phyloP scores from a whole-genome alignment of 1,140 invertebrate genomes.

The Tetramorium parvispinum region DNA sequence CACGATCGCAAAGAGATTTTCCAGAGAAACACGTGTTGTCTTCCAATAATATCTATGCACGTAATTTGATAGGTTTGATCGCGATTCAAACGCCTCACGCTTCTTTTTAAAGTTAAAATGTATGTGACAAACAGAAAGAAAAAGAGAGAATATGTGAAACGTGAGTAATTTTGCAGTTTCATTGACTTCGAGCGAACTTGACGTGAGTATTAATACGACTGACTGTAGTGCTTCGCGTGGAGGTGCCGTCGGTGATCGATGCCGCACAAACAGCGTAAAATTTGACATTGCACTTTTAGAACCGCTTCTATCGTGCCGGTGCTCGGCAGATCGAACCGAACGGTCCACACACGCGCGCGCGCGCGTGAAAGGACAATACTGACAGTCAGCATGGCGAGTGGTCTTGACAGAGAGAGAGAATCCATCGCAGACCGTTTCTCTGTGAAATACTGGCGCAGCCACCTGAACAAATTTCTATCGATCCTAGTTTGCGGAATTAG shows the following conservation, averaged over 20 bases:
- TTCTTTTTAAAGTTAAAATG: background rate
- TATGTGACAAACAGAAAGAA: background rate
- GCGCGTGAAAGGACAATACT: conserved; percentile 21
- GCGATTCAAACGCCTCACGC: too few species aligned
- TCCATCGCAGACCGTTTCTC: conserved; percentile 20
- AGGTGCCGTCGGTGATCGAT: conserved; percentile 40
- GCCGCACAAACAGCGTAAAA: background rate
- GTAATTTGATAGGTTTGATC: background rate
- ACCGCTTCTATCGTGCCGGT: conserved; percentile 27
- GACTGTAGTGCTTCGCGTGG: background rate
- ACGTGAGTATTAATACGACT: background rate
- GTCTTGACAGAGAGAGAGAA: conserved; percentile 34
- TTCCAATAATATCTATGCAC: background rate
- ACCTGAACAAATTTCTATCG: background rate
- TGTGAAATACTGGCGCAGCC: background rate
- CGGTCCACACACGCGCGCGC: background rate
- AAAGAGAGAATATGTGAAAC: background rate
- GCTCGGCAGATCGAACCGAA: conserved; percentile 7
- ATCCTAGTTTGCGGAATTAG: conserved; percentile 11
- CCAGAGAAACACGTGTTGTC: background rate
- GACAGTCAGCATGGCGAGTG: conserved; percentile 32
- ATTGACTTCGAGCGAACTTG: too few species aligned
- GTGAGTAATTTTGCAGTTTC: background rate
- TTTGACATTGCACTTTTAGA: conserved; percentile 40
- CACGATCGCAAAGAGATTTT: background rate